Evolutionary conservation across 2,797 vertebrate species (phyloP).

Genomic region (Eulemur albifrons): DNA sequence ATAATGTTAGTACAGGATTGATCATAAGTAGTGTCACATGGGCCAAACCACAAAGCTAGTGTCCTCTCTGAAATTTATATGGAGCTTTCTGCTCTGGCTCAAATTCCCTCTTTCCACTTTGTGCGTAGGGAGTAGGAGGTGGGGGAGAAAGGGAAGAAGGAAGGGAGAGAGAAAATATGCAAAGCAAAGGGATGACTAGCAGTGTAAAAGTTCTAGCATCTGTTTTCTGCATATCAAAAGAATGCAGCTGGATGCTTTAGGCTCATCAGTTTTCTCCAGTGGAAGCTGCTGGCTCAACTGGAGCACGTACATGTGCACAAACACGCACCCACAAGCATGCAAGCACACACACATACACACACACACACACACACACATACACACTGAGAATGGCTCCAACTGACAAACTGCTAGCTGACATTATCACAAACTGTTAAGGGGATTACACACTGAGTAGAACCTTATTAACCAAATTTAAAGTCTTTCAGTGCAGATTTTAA

Average conservation of each 20-base stretch:
- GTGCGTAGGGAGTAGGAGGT: background rate
- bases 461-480: slow-evolving; percentile 3
- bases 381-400: background rate
- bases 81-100: background rate
- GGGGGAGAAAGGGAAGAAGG: background rate
- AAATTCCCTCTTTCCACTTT: background rate
- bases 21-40: background rate
- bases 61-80: background rate
- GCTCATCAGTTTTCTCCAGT: background rate
- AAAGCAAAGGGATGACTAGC: background rate
- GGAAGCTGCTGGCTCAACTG: background rate
- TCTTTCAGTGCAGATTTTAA: slow-evolving; percentile 7
- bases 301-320: background rate
- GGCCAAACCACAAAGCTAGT: background rate
- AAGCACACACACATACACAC: accelerated
- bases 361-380: no score
- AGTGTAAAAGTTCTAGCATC: background rate
- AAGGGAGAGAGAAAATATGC: background rate
- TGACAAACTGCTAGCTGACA: background rate
- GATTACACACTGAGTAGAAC: background rate
- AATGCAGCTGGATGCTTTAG: background rate
- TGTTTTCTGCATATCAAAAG: slow-evolving; percentile 8
- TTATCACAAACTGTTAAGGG: slow-evolving; percentile 5
- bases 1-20: background rate
- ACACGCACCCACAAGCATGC: accelerated